Evolutionary conservation across 2,797 vertebrate genomes (phyloP).

Genomic region (Danio jaintianensis): DNA sequence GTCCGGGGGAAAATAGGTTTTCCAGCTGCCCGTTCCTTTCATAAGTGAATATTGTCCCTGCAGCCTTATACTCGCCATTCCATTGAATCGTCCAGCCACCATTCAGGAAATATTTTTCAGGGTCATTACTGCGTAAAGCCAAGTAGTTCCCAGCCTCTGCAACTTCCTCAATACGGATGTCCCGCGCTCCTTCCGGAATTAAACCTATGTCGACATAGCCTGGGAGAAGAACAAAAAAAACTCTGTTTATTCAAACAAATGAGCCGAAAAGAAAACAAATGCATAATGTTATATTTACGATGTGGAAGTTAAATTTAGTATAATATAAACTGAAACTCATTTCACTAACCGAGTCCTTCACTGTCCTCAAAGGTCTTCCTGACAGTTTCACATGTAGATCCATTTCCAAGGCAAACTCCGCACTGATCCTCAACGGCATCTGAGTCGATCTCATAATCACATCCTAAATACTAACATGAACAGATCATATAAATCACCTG

Average conservation of each 20-base stretch:
- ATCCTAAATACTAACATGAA: slow-evolving; percentile 87
- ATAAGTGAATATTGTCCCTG: slow-evolving; percentile 93
- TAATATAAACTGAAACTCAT: not conserved
- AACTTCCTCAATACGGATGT: slow-evolving; percentile 91
- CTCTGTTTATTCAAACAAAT: not conserved
- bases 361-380: slow-evolving; percentile 88
- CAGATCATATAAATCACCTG: not conserved
- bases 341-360: slow-evolving; percentile 87
- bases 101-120: slow-evolving; percentile 91
- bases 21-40: slow-evolving; percentile 88
- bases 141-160: slow-evolving; percentile 92
- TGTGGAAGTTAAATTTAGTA: not conserved
- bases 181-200: slow-evolving; percentile 89
- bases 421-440: slow-evolving; percentile 89
- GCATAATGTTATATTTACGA: not conserved
- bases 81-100: slow-evolving; percentile 97
- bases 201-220: slow-evolving; percentile 95
- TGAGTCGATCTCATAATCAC: slow-evolving; percentile 93
- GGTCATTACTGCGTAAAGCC: slow-evolving; percentile 88
- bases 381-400: slow-evolving; percentile 92
- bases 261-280: not conserved
- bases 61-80: slow-evolving; percentile 92
- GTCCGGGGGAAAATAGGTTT: slow-evolving; percentile 93
- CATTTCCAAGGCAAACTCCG: slow-evolving; percentile 90
- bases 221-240: slow-evolving; percentile 61